phyloP scores from a whole-genome alignment of 23 tunicate genomes.

The Halocynthia aurantium region DNA sequence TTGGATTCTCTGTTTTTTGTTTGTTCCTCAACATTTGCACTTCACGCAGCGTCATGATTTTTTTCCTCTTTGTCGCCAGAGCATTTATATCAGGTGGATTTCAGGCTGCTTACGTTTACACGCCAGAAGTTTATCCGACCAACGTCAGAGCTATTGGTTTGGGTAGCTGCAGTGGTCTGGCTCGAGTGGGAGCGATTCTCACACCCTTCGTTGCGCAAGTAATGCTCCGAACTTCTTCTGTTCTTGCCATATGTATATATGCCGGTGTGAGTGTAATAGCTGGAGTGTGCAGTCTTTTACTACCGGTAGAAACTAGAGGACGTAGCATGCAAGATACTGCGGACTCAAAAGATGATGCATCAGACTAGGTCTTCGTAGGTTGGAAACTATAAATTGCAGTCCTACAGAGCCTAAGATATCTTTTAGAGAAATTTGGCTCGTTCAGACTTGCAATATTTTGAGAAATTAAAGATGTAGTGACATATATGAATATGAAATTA shows the following conservation, averaged over 20 bases:
- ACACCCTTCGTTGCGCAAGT: slow-evolving; percentile 98
- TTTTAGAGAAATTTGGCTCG: too few relatives aligned
- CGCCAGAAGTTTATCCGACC: slow-evolving; percentile 99
- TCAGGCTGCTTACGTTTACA: slow-evolving; percentile 98
- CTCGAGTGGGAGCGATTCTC: slow-evolving; percentile 90
- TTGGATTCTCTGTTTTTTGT: slow-evolving; percentile 80
- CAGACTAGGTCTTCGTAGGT: too few relatives aligned
- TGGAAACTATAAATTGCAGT: too few relatives aligned
- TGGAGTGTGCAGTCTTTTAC: slow-evolving; percentile 52
- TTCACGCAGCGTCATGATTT: slow-evolving; percentile 62
- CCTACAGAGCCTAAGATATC: too few relatives aligned
- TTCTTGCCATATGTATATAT: slow-evolving; percentile 68
- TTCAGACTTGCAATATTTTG: too few relatives aligned
- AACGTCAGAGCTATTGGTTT: slow-evolving; percentile 90
- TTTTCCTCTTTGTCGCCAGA: slow-evolving; percentile 90
- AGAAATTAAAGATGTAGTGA: too few relatives aligned
- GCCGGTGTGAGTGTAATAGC: slow-evolving; percentile 80
- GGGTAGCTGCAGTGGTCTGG: slow-evolving; percentile 95
- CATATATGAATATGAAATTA: too few relatives aligned
- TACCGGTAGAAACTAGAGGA: slow-evolving; percentile 97
- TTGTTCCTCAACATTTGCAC: slow-evolving; percentile 58
- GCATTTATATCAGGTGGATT: slow-evolving; percentile 98
- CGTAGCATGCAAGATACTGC: slow-evolving; percentile 68
- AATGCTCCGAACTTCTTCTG: slow-evolving; percentile 48
- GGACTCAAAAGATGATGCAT: neutral